Evolutionary conservation across 1,140 invertebrate genomes (phyloP).

Genomic region (Drosophila busckii): DNA sequence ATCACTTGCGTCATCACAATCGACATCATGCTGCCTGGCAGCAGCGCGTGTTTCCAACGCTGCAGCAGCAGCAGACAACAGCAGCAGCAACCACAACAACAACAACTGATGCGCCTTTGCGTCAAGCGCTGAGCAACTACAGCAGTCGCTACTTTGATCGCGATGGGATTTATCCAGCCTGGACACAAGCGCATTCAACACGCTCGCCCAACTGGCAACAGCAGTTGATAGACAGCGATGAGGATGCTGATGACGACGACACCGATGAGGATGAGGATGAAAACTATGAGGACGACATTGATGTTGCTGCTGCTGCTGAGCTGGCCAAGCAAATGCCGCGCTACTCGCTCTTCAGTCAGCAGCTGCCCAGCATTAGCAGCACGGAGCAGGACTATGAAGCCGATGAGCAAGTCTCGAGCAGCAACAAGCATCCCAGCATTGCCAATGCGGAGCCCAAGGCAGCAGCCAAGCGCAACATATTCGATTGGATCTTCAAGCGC

Average conservation of each 20-base stretch:
- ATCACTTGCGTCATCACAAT: slow-evolving; percentile 63
- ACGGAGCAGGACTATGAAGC: slow-evolving; percentile 34
- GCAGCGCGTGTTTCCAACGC: slow-evolving; percentile 48
- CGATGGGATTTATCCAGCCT: slow-evolving; percentile 48
- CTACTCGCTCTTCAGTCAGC: slow-evolving; percentile 52
- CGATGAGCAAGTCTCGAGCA: slow-evolving; percentile 25
- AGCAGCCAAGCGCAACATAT: slow-evolving; percentile 47
- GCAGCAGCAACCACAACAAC: slow-evolving; percentile 18
- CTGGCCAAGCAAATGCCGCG: slow-evolving; percentile 55
- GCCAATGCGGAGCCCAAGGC: slow-evolving; percentile 35
- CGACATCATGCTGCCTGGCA: slow-evolving; percentile 59
- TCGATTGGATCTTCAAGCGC: slow-evolving; percentile 51
- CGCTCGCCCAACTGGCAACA: slow-evolving; percentile 58
- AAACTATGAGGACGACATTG: slow-evolving; percentile 34
- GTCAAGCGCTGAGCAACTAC: slow-evolving; percentile 7
- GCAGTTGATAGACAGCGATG: slow-evolving; percentile 31
- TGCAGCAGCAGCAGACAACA: slow-evolving; percentile 34
- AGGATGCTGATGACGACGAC: slow-evolving; percentile 20
- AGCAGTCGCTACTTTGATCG: slow-evolving; percentile 52
- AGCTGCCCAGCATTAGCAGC: slow-evolving; percentile 23
- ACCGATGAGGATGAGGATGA: slow-evolving; percentile 34
- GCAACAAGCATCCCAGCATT: slow-evolving; percentile 47
- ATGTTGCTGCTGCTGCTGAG: slow-evolving; percentile 29
- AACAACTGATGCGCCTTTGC: slow-evolving; percentile 17
- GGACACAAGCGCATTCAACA: slow-evolving; percentile 47